These are phyloP conservation scores for Heliocidaris tuberculata DNA, from an alignment of 35 echinoderm and acorn worm species.

Conservation along the genomic window DNA sequence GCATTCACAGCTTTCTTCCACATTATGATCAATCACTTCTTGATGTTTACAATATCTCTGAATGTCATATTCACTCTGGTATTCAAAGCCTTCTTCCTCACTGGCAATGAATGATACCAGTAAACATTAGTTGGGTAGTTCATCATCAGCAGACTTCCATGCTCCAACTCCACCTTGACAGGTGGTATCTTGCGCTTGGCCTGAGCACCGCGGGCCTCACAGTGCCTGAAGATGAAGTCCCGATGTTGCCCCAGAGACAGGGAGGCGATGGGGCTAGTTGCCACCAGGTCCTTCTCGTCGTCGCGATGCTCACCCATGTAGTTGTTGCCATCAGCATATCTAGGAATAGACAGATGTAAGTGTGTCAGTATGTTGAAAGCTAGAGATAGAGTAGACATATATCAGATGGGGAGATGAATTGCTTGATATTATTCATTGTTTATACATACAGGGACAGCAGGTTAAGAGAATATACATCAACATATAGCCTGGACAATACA, in stretches of 20 bases:
- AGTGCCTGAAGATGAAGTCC: slow-evolving; percentile 80
- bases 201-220: slow-evolving; percentile 60
- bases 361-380: neutral
- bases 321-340: slow-evolving; percentile 86
- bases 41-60: slow-evolving; percentile 57
- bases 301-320: slow-evolving; percentile 96
- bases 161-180: slow-evolving; percentile 74
- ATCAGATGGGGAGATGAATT: no score
- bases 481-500: no score
- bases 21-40: neutral
- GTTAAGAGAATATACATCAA: no score
- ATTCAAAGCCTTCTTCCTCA: slow-evolving; percentile 40
- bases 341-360: slow-evolving; percentile 14
- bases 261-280: slow-evolving; percentile 72
- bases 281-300: slow-evolving; percentile 89
- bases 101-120: slow-evolving; percentile 94
- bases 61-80: slow-evolving; percentile 95
- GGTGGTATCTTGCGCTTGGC: slow-evolving; percentile 69
- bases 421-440: no score
- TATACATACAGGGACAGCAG: no score
- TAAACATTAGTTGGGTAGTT: slow-evolving; percentile 85
- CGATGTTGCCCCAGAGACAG: slow-evolving; percentile 78
- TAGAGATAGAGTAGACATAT: neutral
- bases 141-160: slow-evolving; percentile 90
- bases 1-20: neutral